These are phyloP conservation scores for Oedothorax gibbosus DNA, from an alignment of 1,140 invertebrate genomes.

Conservation along the genomic window DNA sequence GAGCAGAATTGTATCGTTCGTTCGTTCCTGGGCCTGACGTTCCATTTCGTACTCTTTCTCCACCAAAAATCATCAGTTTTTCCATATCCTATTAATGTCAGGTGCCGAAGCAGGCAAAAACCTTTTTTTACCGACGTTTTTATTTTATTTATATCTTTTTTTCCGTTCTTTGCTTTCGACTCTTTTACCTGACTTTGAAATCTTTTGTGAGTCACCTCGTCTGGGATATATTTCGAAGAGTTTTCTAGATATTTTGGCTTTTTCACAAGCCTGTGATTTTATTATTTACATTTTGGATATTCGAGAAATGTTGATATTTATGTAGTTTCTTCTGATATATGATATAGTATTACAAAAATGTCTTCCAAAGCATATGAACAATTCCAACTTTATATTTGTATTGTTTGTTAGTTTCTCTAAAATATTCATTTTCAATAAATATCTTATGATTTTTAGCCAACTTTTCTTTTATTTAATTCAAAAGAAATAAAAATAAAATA, in stretches of 20 bases:
- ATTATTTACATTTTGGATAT: constrained; percentile 4
- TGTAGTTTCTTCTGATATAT: too few relatives aligned
- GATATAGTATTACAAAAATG: too few relatives aligned
- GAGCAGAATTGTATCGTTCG: constrained; percentile 45
- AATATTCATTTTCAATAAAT: too few relatives aligned
- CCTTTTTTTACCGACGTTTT: constrained; percentile 19
- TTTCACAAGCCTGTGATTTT: background rate
- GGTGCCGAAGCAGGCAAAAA: constrained; percentile 40
- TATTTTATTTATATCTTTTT: constrained; percentile 43
- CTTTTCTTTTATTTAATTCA: too few relatives aligned
- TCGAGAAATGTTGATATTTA: background rate
- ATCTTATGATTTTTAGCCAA: too few relatives aligned
- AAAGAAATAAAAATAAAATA: too few relatives aligned
- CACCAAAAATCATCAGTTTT: constrained; percentile 55
- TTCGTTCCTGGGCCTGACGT: constrained; percentile 48
- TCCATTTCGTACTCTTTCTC: constrained; percentile 49
- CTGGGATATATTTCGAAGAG: constrained; percentile 3
- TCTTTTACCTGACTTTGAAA: constrained; percentile 54
- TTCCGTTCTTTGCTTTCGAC: constrained; percentile 7
- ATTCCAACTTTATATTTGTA: too few relatives aligned
- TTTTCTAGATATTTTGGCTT: constrained; percentile 7
- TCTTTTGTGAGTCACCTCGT: constrained; percentile 36
- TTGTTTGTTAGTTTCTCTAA: too few relatives aligned
- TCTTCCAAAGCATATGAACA: too few relatives aligned
- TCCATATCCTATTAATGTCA: constrained; percentile 59